phyloP scores from a whole-genome alignment of 1,140 invertebrate species.

The Aphidius gifuensis region DNA sequence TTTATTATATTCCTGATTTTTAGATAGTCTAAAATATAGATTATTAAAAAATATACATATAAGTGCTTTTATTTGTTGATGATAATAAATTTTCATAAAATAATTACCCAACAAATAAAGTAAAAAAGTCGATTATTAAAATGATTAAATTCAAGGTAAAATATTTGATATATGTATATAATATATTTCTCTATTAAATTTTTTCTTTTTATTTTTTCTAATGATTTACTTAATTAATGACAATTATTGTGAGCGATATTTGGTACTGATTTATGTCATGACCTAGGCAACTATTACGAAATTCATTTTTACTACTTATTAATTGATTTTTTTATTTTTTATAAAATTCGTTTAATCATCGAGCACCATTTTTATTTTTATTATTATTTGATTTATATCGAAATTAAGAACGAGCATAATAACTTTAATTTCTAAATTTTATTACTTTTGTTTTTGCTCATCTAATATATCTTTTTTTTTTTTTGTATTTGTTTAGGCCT shows the following conservation, averaged over 20 bases:
- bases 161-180: too few relatives aligned
- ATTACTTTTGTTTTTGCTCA: conserved; percentile 2
- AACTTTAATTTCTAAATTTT: not conserved
- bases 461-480: not conserved
- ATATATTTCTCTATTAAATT: not conserved
- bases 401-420: conserved; percentile 11
- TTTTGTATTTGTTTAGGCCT: too few relatives aligned
- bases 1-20: too few relatives aligned
- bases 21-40: too few relatives aligned
- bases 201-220: not conserved
- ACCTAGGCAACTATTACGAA: conserved; percentile 24
- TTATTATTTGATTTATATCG: conserved; percentile 6
- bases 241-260: not conserved
- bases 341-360: conserved; percentile 4
- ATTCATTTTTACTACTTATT: conserved; percentile 12
- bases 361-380: conserved; percentile 10
- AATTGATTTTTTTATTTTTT: not conserved
- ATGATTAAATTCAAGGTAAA: too few relatives aligned
- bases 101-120: too few relatives aligned
- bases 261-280: conserved; percentile 11
- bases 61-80: too few relatives aligned
- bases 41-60: too few relatives aligned
- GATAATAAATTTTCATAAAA: too few relatives aligned
- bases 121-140: too few relatives aligned
- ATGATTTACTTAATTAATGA: not conserved